Percentiles rank a stretch among this genome's conserved stretches.
phyloP scores from a whole-genome alignment of 2,797 vertebrate genomes.

The Macroramphosus scolopax region DNA sequence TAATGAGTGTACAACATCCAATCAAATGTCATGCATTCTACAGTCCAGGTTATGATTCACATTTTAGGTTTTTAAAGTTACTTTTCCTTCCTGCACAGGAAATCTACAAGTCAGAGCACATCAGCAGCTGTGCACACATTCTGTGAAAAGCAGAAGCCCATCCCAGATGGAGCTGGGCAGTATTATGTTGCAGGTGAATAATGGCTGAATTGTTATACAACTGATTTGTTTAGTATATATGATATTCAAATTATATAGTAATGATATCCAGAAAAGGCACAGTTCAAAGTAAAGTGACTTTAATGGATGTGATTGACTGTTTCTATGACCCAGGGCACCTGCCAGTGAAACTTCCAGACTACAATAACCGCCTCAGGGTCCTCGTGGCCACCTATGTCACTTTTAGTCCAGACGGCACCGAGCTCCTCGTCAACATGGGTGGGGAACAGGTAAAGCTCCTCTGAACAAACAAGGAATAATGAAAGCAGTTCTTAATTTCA shows the following conservation, averaged over 20 bases:
- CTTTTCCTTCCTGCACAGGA: conserved; percentile 70
- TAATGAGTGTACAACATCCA: too few species aligned
- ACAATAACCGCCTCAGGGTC: conserved; percentile 93
- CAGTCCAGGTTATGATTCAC: background rate
- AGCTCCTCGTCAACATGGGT: conserved; percentile 98
- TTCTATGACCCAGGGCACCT: conserved; percentile 83
- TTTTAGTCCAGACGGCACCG: conserved; percentile 96
- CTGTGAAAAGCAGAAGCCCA: conserved; percentile 90
- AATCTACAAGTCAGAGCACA: conserved; percentile 86
- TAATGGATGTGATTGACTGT: conserved; percentile 1
- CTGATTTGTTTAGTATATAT: background rate
- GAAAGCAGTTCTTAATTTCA: background rate
- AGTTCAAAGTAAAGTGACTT: too few species aligned
- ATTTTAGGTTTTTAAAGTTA: background rate
- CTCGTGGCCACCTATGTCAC: conserved; percentile 97
- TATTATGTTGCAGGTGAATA: conserved; percentile 95
- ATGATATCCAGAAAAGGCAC: too few species aligned
- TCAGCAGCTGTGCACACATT: conserved; percentile 92
- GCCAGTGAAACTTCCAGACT: conserved; percentile 93
- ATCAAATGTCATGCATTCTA: too few species aligned
- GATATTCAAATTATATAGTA: too few species aligned
- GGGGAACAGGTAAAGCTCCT: conserved; percentile 88
- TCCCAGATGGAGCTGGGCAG: conserved; percentile 94
- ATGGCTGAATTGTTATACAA: background rate
- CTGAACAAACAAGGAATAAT: background rate